A percentile compares a stretch with the other conserved stretches of the same genome.
Evolutionary conservation across 2,113 vertebrate species (phyloP).

Genomic region (Dipodomys spectabilis): DNA sequence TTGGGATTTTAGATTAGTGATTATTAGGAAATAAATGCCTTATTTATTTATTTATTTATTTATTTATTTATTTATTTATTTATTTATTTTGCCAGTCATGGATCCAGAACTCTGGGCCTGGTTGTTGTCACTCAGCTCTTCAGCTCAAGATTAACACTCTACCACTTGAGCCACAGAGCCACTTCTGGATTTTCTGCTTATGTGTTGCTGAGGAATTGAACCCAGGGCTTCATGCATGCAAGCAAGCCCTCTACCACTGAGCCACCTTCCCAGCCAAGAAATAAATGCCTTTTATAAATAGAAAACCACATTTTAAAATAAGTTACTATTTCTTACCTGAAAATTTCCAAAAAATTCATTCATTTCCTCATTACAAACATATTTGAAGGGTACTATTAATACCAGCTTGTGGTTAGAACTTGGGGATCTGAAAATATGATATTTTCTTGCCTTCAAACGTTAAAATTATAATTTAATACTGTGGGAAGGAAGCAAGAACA

Average conservation of each 20-base stretch:
- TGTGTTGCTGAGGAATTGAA: too few relatives aligned
- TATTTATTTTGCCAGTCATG: too few relatives aligned
- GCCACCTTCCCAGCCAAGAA: neutral
- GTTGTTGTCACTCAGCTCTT: too few relatives aligned
- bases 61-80: too few relatives aligned
- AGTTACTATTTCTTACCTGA: neutral
- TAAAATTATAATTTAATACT: neutral
- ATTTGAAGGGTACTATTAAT: neutral
- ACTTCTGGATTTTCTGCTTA: too few relatives aligned
- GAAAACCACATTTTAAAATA: conserved; percentile 1
- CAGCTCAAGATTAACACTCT: too few relatives aligned
- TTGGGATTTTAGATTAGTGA: neutral
- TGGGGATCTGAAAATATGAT: neutral
- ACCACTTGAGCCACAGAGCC: too few relatives aligned
- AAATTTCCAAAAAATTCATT: neutral
- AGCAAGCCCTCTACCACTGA: too few relatives aligned
- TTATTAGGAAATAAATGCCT: too few relatives aligned
- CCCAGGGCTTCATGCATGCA: too few relatives aligned
- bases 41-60: too few relatives aligned
- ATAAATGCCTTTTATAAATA: neutral
- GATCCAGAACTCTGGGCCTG: too few relatives aligned
- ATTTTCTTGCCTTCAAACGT: neutral
- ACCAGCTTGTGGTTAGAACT: neutral
- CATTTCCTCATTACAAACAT: neutral
- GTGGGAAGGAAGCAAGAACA: neutral